These are phyloP conservation scores for Kradibia gibbosae DNA, from an alignment of 1,140 invertebrate genomes.

Conservation along the genomic window DNA sequence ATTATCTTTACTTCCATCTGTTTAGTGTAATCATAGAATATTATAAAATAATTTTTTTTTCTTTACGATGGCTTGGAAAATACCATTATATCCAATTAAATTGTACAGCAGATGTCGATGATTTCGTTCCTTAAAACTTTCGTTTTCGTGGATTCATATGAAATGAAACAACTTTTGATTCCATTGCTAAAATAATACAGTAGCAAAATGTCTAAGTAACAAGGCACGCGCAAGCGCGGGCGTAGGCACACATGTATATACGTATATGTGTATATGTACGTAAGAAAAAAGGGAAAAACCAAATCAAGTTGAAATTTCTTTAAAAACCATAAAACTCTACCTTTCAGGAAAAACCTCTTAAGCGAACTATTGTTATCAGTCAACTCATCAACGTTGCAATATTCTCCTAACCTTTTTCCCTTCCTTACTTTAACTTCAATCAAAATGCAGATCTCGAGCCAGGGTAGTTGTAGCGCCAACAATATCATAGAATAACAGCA, in stretches of 20 bases:
- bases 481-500: background rate
- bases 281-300: background rate
- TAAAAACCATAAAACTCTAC: background rate
- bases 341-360: constrained; percentile 17
- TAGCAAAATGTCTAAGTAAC: background rate
- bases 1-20: too few relatives aligned
- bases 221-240: too few relatives aligned
- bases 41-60: too few relatives aligned
- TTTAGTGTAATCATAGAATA: too few relatives aligned
- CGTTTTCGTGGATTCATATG: background rate
- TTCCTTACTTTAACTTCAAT: constrained; percentile 28
- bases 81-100: too few relatives aligned
- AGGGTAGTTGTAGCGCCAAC: background rate
- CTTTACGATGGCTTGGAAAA: too few relatives aligned
- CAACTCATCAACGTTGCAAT: constrained; percentile 42
- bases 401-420: constrained; percentile 11
- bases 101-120: too few relatives aligned
- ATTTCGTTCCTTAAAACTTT: too few relatives aligned
- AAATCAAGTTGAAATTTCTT: background rate
- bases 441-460: constrained; percentile 48
- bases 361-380: constrained; percentile 34
- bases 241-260: too few relatives aligned
- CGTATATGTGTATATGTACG: too few relatives aligned
- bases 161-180: background rate
- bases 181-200: background rate